Evolutionary conservation across 1,140 invertebrate genomes (phyloP).

Genomic region (Caenorhabditis inopinata): DNA sequence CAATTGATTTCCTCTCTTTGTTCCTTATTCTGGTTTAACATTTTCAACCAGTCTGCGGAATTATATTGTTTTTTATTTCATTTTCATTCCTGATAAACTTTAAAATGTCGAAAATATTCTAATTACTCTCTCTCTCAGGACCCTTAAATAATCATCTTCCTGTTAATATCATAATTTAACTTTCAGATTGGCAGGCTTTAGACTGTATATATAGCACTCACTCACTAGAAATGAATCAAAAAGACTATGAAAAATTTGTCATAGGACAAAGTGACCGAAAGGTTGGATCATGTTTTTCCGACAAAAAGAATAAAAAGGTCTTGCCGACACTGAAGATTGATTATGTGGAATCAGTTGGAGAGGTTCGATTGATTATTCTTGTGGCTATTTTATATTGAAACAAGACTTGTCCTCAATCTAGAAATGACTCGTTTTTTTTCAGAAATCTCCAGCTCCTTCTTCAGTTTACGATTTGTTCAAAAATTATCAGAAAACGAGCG

Average conservation of each 20-base stretch:
- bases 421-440: background rate
- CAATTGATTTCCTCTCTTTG: too few relatives aligned
- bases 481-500: background rate
- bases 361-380: background rate
- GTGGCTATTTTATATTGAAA: too few relatives aligned
- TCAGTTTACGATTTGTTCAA: conserved; percentile 8
- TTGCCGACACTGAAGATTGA: background rate
- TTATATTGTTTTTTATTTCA: too few relatives aligned
- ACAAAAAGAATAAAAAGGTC: background rate
- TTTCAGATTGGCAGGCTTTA: background rate
- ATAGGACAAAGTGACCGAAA: background rate
- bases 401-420: too few relatives aligned
- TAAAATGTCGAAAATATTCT: too few relatives aligned
- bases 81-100: too few relatives aligned
- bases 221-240: background rate
- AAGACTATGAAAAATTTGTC: background rate
- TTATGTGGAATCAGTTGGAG: background rate
- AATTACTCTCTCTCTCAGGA: background rate
- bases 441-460: background rate
- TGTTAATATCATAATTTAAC: background rate
- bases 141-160: background rate
- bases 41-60: too few relatives aligned
- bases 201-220: background rate
- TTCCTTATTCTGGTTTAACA: too few relatives aligned
- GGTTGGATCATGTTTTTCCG: too few relatives aligned